Percentiles rank a stretch among this genome's conserved stretches.
These are phyloP conservation scores for Monopis laevigella DNA, from an alignment of 2,888 invertebrate genomes.

Conservation along the genomic window DNA sequence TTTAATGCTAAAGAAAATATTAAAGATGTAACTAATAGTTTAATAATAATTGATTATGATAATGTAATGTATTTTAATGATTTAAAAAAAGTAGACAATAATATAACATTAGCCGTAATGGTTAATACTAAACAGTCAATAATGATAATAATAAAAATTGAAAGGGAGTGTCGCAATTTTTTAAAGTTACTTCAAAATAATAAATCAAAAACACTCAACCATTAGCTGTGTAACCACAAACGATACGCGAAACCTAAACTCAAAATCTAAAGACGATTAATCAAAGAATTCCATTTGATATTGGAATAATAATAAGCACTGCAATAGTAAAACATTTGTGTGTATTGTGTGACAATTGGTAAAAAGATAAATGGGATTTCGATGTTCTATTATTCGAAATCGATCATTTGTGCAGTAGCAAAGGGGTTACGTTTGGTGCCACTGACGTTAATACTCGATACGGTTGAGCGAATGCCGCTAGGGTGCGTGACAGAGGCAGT, in stretches of 20 bases:
- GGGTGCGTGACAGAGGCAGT: constrained; percentile 24
- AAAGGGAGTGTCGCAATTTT: constrained; percentile 35
- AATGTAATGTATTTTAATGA: too few species aligned
- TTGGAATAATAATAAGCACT: not conserved
- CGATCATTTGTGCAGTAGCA: constrained; percentile 27
- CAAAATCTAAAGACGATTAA: constrained; percentile 32
- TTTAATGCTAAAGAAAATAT: too few species aligned
- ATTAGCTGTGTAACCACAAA: constrained; percentile 41
- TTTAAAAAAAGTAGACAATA: too few species aligned
- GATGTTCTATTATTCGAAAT: constrained; percentile 23
- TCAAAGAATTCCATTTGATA: constrained; percentile 26
- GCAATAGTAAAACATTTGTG: constrained; percentile 8
- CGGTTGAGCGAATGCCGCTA: constrained; percentile 36
- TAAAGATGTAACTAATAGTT: too few species aligned
- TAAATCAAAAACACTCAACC: constrained; percentile 33
- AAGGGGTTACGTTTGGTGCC: constrained; percentile 28
- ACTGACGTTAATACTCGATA: constrained; percentile 44
- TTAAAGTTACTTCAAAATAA: constrained; percentile 19
- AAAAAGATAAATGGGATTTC: constrained; percentile 34
- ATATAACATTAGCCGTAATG: too few species aligned
- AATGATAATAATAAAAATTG: constrained; percentile 24
- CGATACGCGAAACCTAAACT: constrained; percentile 31
- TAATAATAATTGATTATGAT: too few species aligned
- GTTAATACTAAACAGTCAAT: too few species aligned
- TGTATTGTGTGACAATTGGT: constrained; percentile 26